Conservation (phyloP, 2,797 vertebrate species). For the Buceros bicornis region DNA sequence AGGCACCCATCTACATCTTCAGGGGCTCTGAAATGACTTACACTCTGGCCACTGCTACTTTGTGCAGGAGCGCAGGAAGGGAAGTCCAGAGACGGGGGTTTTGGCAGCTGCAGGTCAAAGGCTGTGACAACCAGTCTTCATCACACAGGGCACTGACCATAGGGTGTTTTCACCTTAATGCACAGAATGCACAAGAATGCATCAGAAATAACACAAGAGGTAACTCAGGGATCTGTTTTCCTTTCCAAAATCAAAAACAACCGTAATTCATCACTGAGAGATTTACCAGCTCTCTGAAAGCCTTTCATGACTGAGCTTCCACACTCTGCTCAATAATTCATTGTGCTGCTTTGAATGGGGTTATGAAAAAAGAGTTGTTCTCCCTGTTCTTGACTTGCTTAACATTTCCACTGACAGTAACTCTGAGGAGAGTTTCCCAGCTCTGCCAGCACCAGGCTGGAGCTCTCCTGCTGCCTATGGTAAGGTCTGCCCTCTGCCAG, state of each 20-base stretch:
- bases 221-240: neutral
- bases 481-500: neutral
- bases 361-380: neutral
- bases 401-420: accelerated
- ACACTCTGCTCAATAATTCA: neutral
- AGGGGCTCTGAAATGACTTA: neutral
- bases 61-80: neutral
- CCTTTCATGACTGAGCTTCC: neutral
- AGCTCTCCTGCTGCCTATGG: neutral
- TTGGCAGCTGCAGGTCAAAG: neutral
- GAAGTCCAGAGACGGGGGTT: neutral
- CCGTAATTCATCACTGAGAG: neutral
- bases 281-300: neutral
- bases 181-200: accelerated
- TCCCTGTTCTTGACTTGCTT: neutral
- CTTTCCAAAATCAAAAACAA: neutral
- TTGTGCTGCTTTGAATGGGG: neutral
- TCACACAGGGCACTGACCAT: accelerated
- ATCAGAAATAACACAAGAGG: neutral
- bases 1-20: neutral
- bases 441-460: neutral
- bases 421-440: neutral
- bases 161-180: accelerated
- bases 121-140: accelerated
- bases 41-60: neutral